Evolutionary conservation across 2,888 invertebrate genomes (phyloP), one percentile per base, ranked within the genome.

Genomic region (Agrilus biguttatus): DNA sequence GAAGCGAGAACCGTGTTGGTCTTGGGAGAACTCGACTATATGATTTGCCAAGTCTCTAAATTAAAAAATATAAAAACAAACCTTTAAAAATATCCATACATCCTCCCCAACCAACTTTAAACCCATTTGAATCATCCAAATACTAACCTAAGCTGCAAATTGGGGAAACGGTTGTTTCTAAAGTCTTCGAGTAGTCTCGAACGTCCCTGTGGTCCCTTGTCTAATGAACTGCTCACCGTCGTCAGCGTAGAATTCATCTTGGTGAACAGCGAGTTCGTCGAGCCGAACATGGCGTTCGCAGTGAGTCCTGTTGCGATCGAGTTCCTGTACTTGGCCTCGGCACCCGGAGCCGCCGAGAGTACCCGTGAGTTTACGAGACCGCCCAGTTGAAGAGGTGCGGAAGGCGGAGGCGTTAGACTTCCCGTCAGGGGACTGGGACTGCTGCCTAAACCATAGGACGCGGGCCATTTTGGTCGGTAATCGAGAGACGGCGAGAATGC

Each of bases 1-100:
- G 68, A 99, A 99, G 51, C 97, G 83, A 39, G 96, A 97, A 40
- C 98, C 98, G 64, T 98, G 98, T 67, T 98, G 98, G 70, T 98
- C 98, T 71, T 93, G 92, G 48, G 95, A 93, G 70, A 98, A 99
- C 70, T 98, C 98, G 17, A 97, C 95, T 62, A 99, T 96, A 69
- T 98, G 96, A 70, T 91, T 89, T 55, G 87, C 84, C 56, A 99
- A 77, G 70, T 99, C 97, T 28, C 48, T 47, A 40, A 14, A 45
- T 14, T 33, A 33, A 14, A 38, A 21, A 38, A 33, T 14, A 21
- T 2, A 14, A 10, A 14, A 37, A 17, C n/a, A 37, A 12, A 13
- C n/a, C n/a, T n/a, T 37, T 19, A 14, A 8, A 4, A 28, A 19
- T 8, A 6, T 8, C 17, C 37, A 37, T n/a, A n/a, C n/a, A n/a